Conservation (phyloP, 1,140 invertebrate species). For the Trypoxylus dichotomus region DNA sequence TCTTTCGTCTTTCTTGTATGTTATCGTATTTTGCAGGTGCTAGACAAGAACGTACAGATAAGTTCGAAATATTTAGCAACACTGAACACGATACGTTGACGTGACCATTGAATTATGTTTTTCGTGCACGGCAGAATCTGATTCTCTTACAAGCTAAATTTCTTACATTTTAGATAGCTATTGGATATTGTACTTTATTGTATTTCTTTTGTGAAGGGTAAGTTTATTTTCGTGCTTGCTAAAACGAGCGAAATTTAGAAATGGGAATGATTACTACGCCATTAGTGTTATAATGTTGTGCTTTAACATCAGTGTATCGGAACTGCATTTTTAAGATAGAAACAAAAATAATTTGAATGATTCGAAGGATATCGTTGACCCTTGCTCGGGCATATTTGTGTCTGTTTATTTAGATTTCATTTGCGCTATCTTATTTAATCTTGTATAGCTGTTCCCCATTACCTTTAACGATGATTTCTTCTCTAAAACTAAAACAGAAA, state of each 20-base stretch:
- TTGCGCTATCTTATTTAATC: too few species aligned
- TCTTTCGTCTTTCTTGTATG: not conserved
- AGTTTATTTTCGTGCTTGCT: not conserved
- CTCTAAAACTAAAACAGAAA: too few species aligned
- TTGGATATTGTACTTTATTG: not conserved
- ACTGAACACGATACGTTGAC: not conserved
- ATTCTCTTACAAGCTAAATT: slow-evolving; percentile 2
- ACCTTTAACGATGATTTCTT: too few species aligned
- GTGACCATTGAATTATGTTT: slow-evolving; percentile 6
- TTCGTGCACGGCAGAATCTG: not conserved
- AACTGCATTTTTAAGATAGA: too few species aligned
- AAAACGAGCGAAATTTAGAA: not conserved
- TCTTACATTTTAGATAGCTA: not conserved
- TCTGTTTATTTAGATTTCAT: too few species aligned
- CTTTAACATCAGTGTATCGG: too few species aligned
- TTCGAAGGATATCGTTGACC: too few species aligned
- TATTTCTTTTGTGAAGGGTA: not conserved
- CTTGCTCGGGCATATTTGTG: too few species aligned
- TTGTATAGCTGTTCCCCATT: too few species aligned
- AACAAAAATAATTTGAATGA: too few species aligned
- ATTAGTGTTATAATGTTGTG: too few species aligned
- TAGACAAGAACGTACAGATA: not conserved
- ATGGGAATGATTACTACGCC: not conserved
- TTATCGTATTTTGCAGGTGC: not conserved
- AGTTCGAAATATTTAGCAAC: not conserved